These are phyloP conservation scores for Heterodera schachtii DNA, from an alignment of 1,140 invertebrate genomes.

Conservation along the genomic window DNA sequence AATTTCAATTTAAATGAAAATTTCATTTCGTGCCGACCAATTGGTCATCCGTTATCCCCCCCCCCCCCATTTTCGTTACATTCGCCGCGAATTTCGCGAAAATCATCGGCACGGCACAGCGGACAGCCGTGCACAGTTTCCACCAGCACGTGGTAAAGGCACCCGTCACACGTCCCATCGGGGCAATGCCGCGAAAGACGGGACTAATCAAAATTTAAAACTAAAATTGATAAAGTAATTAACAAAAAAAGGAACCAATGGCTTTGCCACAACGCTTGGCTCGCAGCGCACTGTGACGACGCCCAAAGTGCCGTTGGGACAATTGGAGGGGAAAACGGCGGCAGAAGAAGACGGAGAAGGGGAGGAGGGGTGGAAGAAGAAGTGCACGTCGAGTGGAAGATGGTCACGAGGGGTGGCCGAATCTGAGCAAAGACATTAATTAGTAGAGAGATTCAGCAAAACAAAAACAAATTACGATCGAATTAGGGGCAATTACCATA, in stretches of 20 bases:
- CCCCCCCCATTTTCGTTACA: constrained; percentile 45
- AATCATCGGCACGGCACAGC: constrained; percentile 68
- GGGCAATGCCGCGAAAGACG: constrained; percentile 70
- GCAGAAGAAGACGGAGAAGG: background rate
- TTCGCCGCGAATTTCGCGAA: constrained; percentile 70
- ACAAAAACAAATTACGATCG: too few species aligned
- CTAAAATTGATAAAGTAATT: constrained; percentile 9
- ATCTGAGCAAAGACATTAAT: background rate
- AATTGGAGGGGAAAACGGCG: constrained; percentile 61
- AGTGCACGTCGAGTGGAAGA: constrained; percentile 52
- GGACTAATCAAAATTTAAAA: constrained; percentile 41
- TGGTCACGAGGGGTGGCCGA: constrained; percentile 15
- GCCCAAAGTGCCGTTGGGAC: constrained; percentile 70
- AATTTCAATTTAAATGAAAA: too few species aligned
- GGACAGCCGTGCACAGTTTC: constrained; percentile 70
- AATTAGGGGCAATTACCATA: too few species aligned
- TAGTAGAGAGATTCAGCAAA: background rate
- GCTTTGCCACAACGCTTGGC: constrained; percentile 34
- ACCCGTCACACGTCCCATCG: constrained; percentile 74
- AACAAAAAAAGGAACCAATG: constrained; percentile 35
- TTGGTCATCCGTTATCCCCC: too few species aligned
- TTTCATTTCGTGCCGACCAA: too few species aligned
- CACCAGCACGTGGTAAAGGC: constrained; percentile 71
- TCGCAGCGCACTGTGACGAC: constrained; percentile 70
- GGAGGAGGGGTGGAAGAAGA: constrained; percentile 45